phyloP scores from a whole-genome alignment of 2,113 vertebrate species.

The Himantopus leucocephalus region DNA sequence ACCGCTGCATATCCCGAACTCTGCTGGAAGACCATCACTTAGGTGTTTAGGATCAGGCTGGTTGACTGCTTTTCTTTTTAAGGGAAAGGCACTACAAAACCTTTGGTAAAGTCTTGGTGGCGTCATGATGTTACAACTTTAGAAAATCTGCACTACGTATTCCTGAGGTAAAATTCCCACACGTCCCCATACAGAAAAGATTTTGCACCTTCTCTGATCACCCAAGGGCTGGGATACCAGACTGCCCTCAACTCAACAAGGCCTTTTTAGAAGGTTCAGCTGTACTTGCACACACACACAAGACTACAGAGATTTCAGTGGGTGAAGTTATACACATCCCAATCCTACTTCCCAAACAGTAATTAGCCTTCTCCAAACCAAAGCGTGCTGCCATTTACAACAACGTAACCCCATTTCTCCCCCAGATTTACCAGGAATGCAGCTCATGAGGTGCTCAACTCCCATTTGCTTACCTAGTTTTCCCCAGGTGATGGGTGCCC shows the following conservation, averaged over 20 bases:
- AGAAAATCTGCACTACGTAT: not conserved
- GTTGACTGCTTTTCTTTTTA: not conserved
- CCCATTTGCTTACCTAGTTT: not conserved
- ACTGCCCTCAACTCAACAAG: not conserved
- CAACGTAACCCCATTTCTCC: not conserved
- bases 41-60: not conserved
- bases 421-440: not conserved
- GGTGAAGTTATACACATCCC: not conserved
- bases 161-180: not conserved
- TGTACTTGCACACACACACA: not conserved
- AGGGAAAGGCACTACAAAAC: not conserved
- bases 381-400: not conserved
- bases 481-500: not conserved
- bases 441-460: not conserved
- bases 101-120: not conserved
- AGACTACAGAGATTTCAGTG: not conserved
- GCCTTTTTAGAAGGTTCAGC: not conserved
- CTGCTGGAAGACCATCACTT: not conserved
- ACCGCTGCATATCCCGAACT: rapidly evolving
- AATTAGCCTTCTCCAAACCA: not conserved
- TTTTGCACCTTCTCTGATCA: not conserved
- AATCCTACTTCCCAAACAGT: not conserved
- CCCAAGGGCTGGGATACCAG: not conserved
- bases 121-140: not conserved
- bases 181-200: not conserved